These are phyloP conservation scores for Aphaenogaster floridana DNA, from an alignment of 1,140 invertebrate species.

Conservation along the genomic window DNA sequence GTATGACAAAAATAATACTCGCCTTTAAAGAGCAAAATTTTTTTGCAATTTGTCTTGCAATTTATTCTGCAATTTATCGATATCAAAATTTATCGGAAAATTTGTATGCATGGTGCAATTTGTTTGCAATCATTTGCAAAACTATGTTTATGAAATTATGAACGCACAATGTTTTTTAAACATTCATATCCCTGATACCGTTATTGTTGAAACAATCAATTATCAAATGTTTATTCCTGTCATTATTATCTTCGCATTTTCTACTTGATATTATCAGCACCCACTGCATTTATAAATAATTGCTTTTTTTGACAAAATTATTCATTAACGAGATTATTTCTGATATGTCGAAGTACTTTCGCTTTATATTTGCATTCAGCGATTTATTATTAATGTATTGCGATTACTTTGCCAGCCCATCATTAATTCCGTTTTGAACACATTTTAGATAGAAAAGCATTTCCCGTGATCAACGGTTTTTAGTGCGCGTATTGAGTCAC, in stretches of 20 bases:
- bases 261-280: neutral
- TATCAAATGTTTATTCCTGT: constrained; percentile 25
- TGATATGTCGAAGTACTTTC: neutral
- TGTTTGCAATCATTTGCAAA: neutral
- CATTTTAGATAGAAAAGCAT: neutral
- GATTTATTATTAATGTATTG: constrained; percentile 10
- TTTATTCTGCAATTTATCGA: neutral
- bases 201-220: constrained; percentile 2
- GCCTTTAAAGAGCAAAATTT: neutral
- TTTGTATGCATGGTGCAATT: neutral
- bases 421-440: constrained; percentile 21
- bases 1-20: neutral
- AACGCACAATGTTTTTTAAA: neutral
- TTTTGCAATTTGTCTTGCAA: neutral
- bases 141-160: neutral
- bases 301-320: constrained; percentile 3
- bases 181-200: neutral
- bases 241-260: neutral
- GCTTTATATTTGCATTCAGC: neutral
- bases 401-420: neutral
- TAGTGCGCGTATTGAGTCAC: too few relatives aligned
- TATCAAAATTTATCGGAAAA: neutral
- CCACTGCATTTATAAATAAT: constrained; percentile 4
- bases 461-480: neutral
- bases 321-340: neutral